Conservation (phyloP, 2,888 invertebrate genomes). For the Laspeyria flexula region DNA sequence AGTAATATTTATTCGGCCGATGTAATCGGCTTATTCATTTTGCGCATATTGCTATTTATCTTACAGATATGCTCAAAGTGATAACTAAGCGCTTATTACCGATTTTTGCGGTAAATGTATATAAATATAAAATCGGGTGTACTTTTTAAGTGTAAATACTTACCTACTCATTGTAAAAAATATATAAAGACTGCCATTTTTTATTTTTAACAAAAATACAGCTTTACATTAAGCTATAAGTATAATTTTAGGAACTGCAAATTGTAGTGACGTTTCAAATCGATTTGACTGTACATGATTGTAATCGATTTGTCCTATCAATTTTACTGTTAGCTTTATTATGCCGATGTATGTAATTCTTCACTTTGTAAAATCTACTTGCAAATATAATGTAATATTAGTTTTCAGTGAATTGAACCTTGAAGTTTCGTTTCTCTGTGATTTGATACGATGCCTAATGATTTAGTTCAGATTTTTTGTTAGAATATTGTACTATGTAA, state of each 20-base stretch:
- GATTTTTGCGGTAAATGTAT: conserved; percentile 84
- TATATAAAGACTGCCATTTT: conserved; percentile 84
- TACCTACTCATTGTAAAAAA: conserved; percentile 73
- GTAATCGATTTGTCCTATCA: conserved; percentile 38
- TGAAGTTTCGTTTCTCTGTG: conserved; percentile 48
- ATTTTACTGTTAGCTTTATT: conserved; percentile 50
- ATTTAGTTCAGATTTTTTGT: conserved; percentile 36
- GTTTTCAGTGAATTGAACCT: conserved; percentile 45
- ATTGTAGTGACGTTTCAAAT: conserved; percentile 36
- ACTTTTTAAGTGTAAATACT: conserved; percentile 77
- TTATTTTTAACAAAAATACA: conserved; percentile 74
- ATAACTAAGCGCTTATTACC: conserved; percentile 84
- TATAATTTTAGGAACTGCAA: conserved; percentile 53
- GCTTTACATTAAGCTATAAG: conserved; percentile 84
- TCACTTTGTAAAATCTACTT: conserved; percentile 38
- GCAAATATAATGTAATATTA: conserved; percentile 34
- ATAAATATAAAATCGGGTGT: conserved; percentile 77
- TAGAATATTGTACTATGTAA: conserved; percentile 5
- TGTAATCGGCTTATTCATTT: conserved; percentile 81
- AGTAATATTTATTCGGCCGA: conserved; percentile 82
- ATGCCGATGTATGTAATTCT: conserved; percentile 37
- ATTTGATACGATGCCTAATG: conserved; percentile 42
- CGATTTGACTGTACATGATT: conserved; percentile 17
- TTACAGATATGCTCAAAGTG: conserved; percentile 81
- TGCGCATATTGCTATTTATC: conserved; percentile 76